Evolutionary conservation across 2,888 invertebrate species (phyloP).

Genomic region (Phyto melanocephala): DNA sequence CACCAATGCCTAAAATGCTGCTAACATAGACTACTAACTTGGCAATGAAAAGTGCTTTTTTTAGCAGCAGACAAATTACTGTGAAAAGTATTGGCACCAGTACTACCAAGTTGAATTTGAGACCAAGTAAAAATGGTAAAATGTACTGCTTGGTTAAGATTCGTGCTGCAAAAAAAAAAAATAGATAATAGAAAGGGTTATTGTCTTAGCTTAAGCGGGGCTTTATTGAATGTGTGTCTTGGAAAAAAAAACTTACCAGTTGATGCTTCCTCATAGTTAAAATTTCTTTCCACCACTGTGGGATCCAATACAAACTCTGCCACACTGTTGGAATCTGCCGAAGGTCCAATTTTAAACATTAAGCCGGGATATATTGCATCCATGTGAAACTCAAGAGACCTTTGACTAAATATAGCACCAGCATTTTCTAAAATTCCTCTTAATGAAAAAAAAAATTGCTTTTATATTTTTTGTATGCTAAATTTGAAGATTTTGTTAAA

Average conservation of each 20-base stretch:
- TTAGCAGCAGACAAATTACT: conserved; percentile 84
- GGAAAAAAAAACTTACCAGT: conserved; percentile 71
- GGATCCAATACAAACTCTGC: conserved; percentile 87
- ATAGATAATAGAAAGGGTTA: too few relatives aligned
- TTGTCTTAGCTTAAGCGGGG: conserved; percentile 21
- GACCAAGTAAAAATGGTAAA: conserved; percentile 88
- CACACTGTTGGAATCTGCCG: conserved; percentile 84
- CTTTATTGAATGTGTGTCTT: background rate
- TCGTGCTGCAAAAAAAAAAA: conserved; percentile 82
- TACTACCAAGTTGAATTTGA: conserved; percentile 88
- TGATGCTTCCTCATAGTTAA: conserved; percentile 74
- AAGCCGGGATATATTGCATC: conserved; percentile 87
- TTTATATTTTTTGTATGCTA: too few relatives aligned
- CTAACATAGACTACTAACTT: conserved; percentile 87
- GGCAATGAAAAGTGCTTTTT: conserved; percentile 87
- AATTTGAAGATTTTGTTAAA: too few relatives aligned
- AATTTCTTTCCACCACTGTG: conserved; percentile 79
- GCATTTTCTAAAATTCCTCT: conserved; percentile 85
- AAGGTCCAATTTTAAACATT: conserved; percentile 86
- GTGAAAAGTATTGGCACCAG: conserved; percentile 87
- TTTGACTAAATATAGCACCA: conserved; percentile 84
- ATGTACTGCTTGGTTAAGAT: conserved; percentile 85
- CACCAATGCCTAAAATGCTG: conserved; percentile 83
- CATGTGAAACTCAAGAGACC: conserved; percentile 88
- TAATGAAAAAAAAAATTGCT: background rate